phyloP scores from a whole-genome alignment of 30 jellyfish, hydroid and myxozoan species.

The Cassiopea xamachana region DNA sequence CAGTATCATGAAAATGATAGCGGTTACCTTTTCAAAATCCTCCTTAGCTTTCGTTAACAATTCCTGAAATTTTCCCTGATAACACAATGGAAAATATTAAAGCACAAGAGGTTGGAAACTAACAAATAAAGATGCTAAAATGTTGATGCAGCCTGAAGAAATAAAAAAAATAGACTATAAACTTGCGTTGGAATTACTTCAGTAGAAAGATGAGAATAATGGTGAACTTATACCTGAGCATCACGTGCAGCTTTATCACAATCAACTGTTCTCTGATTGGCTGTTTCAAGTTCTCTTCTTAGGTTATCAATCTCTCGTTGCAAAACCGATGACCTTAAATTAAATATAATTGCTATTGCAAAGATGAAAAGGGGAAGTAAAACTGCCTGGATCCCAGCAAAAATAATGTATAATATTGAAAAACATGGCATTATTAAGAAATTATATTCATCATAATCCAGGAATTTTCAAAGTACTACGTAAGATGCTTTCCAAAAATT shows the following conservation, averaged over 20 bases:
- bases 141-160: background rate
- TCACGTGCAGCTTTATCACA: conserved; percentile 70
- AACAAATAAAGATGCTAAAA: background rate
- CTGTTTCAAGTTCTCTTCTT: conserved; percentile 57
- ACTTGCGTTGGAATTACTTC: background rate
- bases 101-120: background rate
- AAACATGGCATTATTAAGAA: too few relatives aligned
- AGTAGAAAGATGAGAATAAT: background rate
- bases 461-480: too few relatives aligned
- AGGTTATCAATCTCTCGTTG: conserved; percentile 68
- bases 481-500: too few relatives aligned
- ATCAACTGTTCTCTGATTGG: conserved; percentile 61
- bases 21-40: conserved; percentile 71
- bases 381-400: too few relatives aligned
- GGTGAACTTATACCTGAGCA: conserved; percentile 21
- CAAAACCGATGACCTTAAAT: conserved; percentile 29
- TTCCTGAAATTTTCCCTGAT: conserved; percentile 62
- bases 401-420: too few relatives aligned
- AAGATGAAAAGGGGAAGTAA: too few relatives aligned
- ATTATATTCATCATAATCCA: too few relatives aligned
- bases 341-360: too few relatives aligned
- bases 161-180: background rate
- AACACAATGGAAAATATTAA: background rate
- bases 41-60: conserved; percentile 50
- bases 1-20: background rate